These are phyloP conservation scores for Lithodes maja DNA, from an alignment of 2,888 invertebrate genomes.

Conservation along the genomic window DNA sequence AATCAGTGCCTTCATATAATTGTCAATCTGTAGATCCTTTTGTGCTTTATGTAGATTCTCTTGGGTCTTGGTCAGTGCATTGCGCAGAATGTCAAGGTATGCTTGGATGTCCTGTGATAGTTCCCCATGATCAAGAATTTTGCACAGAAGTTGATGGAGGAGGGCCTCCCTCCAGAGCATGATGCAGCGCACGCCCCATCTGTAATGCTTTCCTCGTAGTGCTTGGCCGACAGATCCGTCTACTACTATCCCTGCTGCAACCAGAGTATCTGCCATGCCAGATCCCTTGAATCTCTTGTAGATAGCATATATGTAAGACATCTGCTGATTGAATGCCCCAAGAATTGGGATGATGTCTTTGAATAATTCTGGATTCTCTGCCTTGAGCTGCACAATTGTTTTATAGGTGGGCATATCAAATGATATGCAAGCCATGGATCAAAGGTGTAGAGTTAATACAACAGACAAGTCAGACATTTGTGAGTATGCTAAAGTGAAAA, in stretches of 20 bases:
- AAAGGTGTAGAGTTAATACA: too few species aligned
- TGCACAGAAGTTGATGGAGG: background rate
- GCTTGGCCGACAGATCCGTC: slow-evolving; percentile 4
- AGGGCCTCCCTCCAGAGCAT: background rate
- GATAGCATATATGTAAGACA: background rate
- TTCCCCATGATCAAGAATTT: background rate
- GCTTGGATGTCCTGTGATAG: background rate
- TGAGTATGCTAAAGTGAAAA: too few species aligned
- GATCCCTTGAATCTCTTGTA: background rate
- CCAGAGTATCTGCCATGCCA: slow-evolving; percentile 19
- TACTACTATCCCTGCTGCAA: slow-evolving; percentile 9
- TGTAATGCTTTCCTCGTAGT: background rate
- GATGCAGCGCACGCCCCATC: background rate
- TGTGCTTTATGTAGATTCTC: background rate
- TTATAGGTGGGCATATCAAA: too few species aligned
- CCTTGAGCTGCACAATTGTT: too few species aligned
- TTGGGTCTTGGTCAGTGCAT: background rate
- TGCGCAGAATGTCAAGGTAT: background rate
- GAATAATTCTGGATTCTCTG: too few species aligned
- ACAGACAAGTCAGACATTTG: too few species aligned
- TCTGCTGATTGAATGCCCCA: background rate
- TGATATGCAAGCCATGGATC: too few species aligned
- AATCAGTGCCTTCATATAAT: too few species aligned
- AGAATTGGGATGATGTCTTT: background rate
- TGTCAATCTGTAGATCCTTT: background rate